Evolutionary conservation across 2,888 invertebrate genomes (phyloP).

Genomic region (Stratiomys singularior): DNA sequence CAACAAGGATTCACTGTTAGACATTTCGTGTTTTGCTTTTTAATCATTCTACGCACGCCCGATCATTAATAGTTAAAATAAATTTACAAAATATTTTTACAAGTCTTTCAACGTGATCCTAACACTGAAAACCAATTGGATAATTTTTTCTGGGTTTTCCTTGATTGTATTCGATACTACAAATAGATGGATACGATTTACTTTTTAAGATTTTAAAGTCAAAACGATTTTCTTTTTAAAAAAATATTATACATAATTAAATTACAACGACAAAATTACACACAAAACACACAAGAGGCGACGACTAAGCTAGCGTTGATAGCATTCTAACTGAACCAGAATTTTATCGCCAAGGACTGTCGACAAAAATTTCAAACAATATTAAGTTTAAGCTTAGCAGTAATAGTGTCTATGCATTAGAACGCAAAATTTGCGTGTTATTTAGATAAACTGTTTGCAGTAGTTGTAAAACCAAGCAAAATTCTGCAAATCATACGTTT

Average conservation of each 20-base stretch:
- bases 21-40: too few species aligned
- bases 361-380: conserved; percentile 20
- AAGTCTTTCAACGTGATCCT: conserved; percentile 10
- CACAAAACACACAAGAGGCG: conserved; percentile 21
- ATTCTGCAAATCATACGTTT: not conserved
- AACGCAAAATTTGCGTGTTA: conserved; percentile 4
- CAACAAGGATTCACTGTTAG: not conserved
- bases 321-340: not conserved
- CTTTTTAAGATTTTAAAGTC: conserved; percentile 1
- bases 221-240: not conserved
- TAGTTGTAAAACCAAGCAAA: conserved; percentile 12
- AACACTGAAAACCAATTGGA: not conserved
- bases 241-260: conserved; percentile 34
- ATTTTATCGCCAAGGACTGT: conserved; percentile 11
- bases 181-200: not conserved
- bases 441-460: not conserved
- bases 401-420: conserved; percentile 26
- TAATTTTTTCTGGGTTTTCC: conserved; percentile 1
- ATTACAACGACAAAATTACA: conserved; percentile 25
- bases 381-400: not conserved
- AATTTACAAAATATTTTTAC: conserved; percentile 31
- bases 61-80: too few species aligned
- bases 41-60: too few species aligned
- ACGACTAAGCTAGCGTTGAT: conserved; percentile 9
- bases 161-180: not conserved